Conservation (phyloP, 2,888 invertebrate genomes). For the Volucella inflata region DNA sequence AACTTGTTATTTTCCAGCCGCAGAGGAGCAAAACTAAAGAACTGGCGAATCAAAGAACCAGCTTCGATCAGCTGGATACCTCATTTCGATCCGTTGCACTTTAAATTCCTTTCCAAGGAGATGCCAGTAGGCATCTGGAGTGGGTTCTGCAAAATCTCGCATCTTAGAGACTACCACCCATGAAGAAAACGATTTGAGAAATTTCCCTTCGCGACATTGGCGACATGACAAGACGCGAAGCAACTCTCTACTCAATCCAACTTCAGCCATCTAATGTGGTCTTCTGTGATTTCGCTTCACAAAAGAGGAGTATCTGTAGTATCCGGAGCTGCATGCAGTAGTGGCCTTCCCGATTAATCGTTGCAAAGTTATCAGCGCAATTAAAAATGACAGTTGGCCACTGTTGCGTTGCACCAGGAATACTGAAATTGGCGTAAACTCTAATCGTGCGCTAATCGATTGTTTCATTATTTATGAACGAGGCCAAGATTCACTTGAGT, state of each 20-base stretch:
- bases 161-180: slow-evolving; percentile 61
- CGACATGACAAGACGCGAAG: slow-evolving; percentile 60
- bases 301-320: neutral
- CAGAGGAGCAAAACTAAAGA: slow-evolving; percentile 20
- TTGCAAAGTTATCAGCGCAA: slow-evolving; percentile 60
- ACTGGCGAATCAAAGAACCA: slow-evolving; percentile 40
- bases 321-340: neutral
- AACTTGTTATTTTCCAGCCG: slow-evolving; percentile 23
- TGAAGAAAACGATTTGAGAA: slow-evolving; percentile 71
- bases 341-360: slow-evolving; percentile 67
- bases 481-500: slow-evolving; percentile 42
- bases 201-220: slow-evolving; percentile 61
- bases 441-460: slow-evolving; percentile 67
- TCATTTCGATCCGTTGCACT: slow-evolving; percentile 71
- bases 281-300: neutral
- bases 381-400: slow-evolving; percentile 69
- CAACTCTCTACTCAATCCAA: slow-evolving; percentile 3
- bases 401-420: slow-evolving; percentile 35
- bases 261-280: slow-evolving; percentile 37
- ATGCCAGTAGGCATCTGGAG: neutral
- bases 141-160: neutral
- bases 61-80: slow-evolving; percentile 74
- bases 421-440: slow-evolving; percentile 46
- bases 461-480: slow-evolving; percentile 70
- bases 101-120: slow-evolving; percentile 63